A percentile compares a stretch with the other conserved stretches of the same genome.
Evolutionary conservation across 2,797 vertebrate genomes (phyloP).

Genomic region (Bradypodion ventrale): DNA sequence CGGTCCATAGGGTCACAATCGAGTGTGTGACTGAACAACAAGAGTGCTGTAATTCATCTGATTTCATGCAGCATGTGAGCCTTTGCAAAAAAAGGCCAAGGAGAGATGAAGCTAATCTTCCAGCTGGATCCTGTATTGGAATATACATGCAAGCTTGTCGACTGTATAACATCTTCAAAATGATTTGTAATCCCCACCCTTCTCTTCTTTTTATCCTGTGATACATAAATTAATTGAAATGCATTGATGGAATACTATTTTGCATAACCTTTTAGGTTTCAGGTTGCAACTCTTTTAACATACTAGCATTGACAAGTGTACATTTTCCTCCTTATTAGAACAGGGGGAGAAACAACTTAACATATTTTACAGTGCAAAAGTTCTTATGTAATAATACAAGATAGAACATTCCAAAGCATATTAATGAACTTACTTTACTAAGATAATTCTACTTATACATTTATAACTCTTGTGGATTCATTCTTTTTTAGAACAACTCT

Average conservation of each 20-base stretch:
- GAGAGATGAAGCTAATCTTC: background rate
- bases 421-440: constrained; percentile 57
- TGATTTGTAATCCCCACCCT: background rate
- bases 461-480: constrained; percentile 41
- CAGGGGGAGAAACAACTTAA: background rate
- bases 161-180: background rate
- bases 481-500: constrained; percentile 90
- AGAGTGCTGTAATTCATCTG: background rate
- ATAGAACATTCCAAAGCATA: constrained; percentile 23
- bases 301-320: background rate
- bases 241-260: background rate
- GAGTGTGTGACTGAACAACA: too few relatives aligned
- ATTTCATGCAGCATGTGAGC: background rate
- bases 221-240: background rate
- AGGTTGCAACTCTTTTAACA: background rate
- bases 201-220: background rate
- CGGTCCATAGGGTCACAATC: too few relatives aligned
- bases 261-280: background rate
- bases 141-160: background rate
- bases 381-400: background rate
- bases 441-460: constrained; percentile 54
- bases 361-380: background rate
- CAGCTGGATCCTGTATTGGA: background rate
- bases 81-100: background rate
- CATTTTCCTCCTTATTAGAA: background rate